A percentile compares a stretch with the other conserved stretches of the same genome.
These are phyloP conservation scores for Whitmania pigra DNA, from an alignment of 1,140 invertebrate species.

Conservation along the genomic window DNA sequence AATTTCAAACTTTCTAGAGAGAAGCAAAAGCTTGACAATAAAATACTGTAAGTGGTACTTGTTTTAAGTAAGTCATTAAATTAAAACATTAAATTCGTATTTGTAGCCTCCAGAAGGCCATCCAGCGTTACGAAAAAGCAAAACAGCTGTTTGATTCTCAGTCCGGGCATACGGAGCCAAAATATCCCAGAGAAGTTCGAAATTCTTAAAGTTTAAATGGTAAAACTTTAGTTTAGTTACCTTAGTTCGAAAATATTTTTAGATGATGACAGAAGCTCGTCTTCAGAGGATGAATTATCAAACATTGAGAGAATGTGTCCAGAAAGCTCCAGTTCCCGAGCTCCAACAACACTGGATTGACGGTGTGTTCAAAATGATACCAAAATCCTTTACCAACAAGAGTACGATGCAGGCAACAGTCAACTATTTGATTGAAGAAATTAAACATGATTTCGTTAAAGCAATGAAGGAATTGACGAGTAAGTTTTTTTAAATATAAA, in stretches of 20 bases:
- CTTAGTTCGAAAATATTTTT: neutral
- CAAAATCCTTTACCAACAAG: slow-evolving; percentile 30
- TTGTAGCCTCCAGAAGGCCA: neutral
- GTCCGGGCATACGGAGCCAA: too few species aligned
- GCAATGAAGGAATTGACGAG: slow-evolving; percentile 42
- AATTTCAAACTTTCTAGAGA: neutral
- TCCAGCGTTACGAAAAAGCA: neutral
- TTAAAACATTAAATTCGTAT: neutral
- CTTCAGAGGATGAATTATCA: slow-evolving; percentile 36
- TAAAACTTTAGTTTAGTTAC: too few species aligned
- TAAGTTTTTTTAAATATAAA: slow-evolving; percentile 25
- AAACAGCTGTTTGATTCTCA: neutral
- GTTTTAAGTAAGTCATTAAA: neutral
- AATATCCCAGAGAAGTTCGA: too few species aligned
- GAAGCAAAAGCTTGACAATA: neutral
- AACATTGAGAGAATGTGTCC: slow-evolving; percentile 37
- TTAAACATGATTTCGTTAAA: slow-evolving; percentile 33
- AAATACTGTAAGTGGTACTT: neutral
- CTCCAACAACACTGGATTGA: slow-evolving; percentile 40
- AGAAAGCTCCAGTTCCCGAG: slow-evolving; percentile 36
- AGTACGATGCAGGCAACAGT: slow-evolving; percentile 31
- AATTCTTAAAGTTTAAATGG: too few species aligned
- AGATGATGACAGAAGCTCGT: neutral
- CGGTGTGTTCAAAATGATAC: slow-evolving; percentile 37
- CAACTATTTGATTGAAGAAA: slow-evolving; percentile 35